Base-by-base conservation (phyloP, 2,888 invertebrate species). In the Caenorhabditis angaria region DNA sequence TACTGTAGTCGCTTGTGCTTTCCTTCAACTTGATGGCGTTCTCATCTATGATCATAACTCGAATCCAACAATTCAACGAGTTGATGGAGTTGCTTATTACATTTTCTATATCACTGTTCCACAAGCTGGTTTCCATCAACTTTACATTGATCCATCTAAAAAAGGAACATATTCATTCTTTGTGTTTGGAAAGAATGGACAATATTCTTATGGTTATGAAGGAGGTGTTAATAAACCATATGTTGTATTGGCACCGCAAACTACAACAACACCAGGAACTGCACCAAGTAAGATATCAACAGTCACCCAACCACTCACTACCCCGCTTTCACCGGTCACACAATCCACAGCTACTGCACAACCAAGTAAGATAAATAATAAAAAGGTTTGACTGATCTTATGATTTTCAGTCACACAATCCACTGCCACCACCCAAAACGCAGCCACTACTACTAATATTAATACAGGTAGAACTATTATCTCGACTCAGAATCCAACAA, bases 171-270 rank as follows among this genome's bases (percentile, higher is more conserved):
- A 74, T 47, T 63, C 56, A 28, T 74, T 57, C 59, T 74, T 74
- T 48, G 69, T 74, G 6, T 61, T 24, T 22, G 74, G 74, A 64
- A 70, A 69, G 57, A 74, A 74, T 47, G 70, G 63, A n/a, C 54
- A 62, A 55, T 70, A 70, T 55, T 74, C 74, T 10, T 74, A 74
- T 51, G 74, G 74, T 50, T 74, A 74, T 32, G 74, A 61, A 50
- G 74, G 74, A 63, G 74, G 66, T 53, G 51, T 51, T 0, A 74
- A 74, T 51, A 74, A 74, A 27, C 74, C 74, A 41, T 63, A 55
- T 14, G 57, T 70, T 51, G 74, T 74, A 6, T 54, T 69, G 6
- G 74, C 74, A 2, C 74, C 74, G 32, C 32, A 27, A 0, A 8
- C 8, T n/a, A 48, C 58, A 8, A 57, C 57, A 12, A 48, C 32